Percentiles rank a stretch among this genome's conserved stretches.
These are phyloP conservation scores for Arge pagana DNA, from an alignment of 2,888 invertebrate species.

Conservation along the genomic window DNA sequence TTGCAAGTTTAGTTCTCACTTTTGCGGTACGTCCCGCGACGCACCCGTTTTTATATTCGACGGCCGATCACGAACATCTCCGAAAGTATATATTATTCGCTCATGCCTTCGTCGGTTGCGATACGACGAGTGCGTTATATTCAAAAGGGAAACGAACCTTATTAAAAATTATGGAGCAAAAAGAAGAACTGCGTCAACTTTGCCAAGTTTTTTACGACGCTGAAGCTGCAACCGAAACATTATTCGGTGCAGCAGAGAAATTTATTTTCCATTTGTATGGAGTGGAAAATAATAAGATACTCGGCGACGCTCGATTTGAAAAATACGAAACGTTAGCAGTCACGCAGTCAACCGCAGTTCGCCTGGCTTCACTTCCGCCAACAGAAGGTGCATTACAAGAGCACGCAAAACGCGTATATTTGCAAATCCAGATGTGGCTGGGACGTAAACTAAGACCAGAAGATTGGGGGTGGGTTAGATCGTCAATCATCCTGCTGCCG, in stretches of 20 bases:
- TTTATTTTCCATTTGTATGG: slow-evolving; percentile 3
- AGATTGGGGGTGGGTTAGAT: slow-evolving; percentile 5
- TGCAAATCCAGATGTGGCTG: slow-evolving; percentile 4
- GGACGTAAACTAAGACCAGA: neutral
- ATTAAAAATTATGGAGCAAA: neutral
- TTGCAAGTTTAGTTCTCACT: too few species aligned
- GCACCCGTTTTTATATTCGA: slow-evolving; percentile 23
- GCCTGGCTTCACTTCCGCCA: slow-evolving; percentile 5
- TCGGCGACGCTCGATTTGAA: neutral
- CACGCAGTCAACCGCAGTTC: neutral
- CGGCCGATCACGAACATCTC: slow-evolving; percentile 16
- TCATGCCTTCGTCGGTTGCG: slow-evolving; percentile 1
- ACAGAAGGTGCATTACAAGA: slow-evolving; percentile 3
- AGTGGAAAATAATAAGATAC: neutral
- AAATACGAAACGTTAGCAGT: neutral
- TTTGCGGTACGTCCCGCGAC: too few species aligned
- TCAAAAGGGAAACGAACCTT: neutral
- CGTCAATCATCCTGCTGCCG: neutral
- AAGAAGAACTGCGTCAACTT: neutral
- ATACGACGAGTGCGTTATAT: neutral
- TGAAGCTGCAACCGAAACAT: neutral
- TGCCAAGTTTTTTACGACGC: neutral
- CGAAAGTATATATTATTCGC: slow-evolving; percentile 12
- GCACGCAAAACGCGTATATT: slow-evolving; percentile 4
- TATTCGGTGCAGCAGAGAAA: slow-evolving; percentile 7